A percentile compares a stretch with the other conserved stretches of the same genome.
These are phyloP conservation scores for Chrysocyon brachyurus DNA, from an alignment of 2,797 vertebrate species.

Conservation along the genomic window DNA sequence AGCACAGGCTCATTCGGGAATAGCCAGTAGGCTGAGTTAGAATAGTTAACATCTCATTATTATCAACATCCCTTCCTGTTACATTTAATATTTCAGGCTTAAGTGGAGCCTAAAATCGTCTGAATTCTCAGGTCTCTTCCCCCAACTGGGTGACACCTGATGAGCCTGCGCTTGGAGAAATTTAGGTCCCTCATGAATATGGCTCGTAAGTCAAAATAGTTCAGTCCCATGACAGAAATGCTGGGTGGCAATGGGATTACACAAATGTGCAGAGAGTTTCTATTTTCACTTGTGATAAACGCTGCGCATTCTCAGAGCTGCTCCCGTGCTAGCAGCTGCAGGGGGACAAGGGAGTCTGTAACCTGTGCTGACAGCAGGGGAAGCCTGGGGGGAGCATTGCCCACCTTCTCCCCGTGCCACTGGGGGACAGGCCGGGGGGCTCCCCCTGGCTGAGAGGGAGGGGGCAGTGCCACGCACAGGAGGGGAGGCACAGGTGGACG, in stretches of 20 bases:
- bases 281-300: fast-evolving
- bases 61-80: neutral
- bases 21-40: neutral
- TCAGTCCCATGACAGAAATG: fast-evolving
- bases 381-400: too few relatives aligned
- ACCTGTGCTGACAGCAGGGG: too few relatives aligned
- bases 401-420: too few relatives aligned
- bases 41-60: neutral
- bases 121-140: neutral
- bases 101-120: neutral
- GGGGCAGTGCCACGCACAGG: too few relatives aligned
- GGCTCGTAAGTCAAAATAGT: neutral
- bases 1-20: too few relatives aligned
- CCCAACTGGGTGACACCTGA: neutral
- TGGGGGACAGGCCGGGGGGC: too few relatives aligned
- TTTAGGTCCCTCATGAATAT: neutral
- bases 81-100: neutral
- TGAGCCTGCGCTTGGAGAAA: neutral
- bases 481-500: too few relatives aligned
- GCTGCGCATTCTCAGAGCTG: fast-evolving
- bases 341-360: neutral
- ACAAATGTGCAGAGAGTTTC: fast-evolving
- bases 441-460: too few relatives aligned
- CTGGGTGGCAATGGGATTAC: neutral
- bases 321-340: neutral